Evolutionary conservation across 2,888 invertebrate species (phyloP), one percentile per base, ranked within the genome.

Genomic region (Hyppa rectilinea): DNA sequence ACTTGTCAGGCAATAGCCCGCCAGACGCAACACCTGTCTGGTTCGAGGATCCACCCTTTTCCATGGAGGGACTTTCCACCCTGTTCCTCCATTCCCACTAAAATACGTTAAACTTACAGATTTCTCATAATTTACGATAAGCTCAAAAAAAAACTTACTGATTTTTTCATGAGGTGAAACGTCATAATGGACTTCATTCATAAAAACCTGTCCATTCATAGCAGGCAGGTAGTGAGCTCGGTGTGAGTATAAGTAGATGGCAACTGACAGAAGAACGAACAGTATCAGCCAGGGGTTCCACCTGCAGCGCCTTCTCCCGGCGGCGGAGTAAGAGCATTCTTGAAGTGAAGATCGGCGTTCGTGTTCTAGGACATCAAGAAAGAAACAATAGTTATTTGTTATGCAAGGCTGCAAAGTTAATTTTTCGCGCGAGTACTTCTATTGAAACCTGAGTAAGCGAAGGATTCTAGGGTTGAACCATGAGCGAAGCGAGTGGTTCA

Each of bases 201-300:
- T 26, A 20, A 59, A 12, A 23, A 29, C 26, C 17, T 29, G 55
- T 47, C 20, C 34, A 12, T 43, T 53, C 31, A 34, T 53, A 12
- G 45, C 20, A 20, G 65, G 38, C 17, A 55, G 26, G 34, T 59
- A 34, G 12, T 49, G 7, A 20, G 17, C 40, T 38, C 59, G 68
- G 12, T 65, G 55, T 14, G 31, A 64, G 23, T 71, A 66, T 12
- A 86, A 3, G 36, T 78, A 87, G 65, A 75, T 83, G 0, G 80
- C 20, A 2, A 69, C 23, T 9, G 79, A 71, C 0, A 67, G 55
- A 20, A 84, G 5, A 1, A 82, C 36, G 7, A 82, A 49, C 14
- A 83, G 40, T 4, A 81, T 6, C 38, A 85, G 43, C 74, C 85
- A 84, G n/a, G 77, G 69, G 17, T 81, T 83, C 59, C 82, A 82